These are phyloP conservation scores for Crotalus horridus DNA, from an alignment of 2,113 vertebrate genomes.

Conservation along the genomic window DNA sequence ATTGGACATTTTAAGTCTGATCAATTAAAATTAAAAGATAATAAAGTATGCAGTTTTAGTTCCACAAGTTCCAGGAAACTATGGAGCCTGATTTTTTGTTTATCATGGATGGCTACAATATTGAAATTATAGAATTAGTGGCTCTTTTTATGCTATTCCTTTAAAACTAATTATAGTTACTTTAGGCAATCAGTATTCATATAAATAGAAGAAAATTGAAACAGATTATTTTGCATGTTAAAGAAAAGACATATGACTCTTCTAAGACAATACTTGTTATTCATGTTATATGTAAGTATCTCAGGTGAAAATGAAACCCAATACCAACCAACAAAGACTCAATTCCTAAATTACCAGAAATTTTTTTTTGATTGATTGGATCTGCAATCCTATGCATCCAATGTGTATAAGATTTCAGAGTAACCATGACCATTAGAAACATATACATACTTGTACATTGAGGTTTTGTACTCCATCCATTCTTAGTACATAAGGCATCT, in stretches of 20 bases:
- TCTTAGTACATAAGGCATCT: constrained; percentile 50
- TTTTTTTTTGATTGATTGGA: too few species aligned
- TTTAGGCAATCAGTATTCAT: not conserved
- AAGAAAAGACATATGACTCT: not conserved
- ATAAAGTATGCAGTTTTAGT: too few species aligned
- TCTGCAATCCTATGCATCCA: not conserved
- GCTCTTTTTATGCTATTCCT: too few species aligned
- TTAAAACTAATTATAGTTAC: not conserved
- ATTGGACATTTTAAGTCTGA: too few species aligned
- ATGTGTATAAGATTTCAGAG: not conserved
- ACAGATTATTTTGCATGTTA: not conserved
- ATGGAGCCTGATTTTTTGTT: too few species aligned
- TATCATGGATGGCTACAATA: too few species aligned
- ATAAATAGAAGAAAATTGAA: not conserved
- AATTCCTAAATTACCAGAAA: too few species aligned
- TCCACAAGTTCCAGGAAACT: too few species aligned
- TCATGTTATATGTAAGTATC: not conserved
- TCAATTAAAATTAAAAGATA: too few species aligned
- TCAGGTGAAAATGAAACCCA: not conserved
- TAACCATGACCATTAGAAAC: not conserved
- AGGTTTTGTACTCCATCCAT: constrained; percentile 63
- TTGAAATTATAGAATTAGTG: too few species aligned
- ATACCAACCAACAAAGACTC: not conserved
- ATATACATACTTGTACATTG: constrained; percentile 59
- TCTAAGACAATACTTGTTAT: not conserved